A percentile compares a stretch with the other conserved stretches of the same genome.
These are phyloP conservation scores for Dasyornis broadbenti DNA, from an alignment of 2,113 vertebrate species.

Conservation along the genomic window DNA sequence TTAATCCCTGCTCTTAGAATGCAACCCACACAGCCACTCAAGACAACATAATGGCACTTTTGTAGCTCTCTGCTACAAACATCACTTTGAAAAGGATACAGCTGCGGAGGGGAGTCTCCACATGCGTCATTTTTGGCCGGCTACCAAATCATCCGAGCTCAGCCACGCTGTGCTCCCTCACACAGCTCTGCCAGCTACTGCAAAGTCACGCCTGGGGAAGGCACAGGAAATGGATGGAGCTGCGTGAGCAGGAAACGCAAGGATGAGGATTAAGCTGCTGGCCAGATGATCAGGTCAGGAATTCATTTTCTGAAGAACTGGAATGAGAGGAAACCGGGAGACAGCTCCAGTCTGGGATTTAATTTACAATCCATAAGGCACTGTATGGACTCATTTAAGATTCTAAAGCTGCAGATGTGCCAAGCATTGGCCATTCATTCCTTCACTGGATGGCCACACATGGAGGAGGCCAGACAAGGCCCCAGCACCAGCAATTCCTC, in stretches of 20 bases:
- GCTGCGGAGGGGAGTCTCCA: conserved; percentile 57
- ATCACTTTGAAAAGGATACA: conserved; percentile 61
- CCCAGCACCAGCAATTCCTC: neutral
- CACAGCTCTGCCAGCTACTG: conserved; percentile 16
- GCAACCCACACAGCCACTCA: conserved; percentile 54
- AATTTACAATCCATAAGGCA: neutral
- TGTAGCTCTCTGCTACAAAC: conserved; percentile 59
- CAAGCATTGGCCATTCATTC: neutral
- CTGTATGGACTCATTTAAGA: neutral
- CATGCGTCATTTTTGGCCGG: conserved; percentile 44
- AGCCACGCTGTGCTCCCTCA: neutral
- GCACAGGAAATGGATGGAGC: neutral
- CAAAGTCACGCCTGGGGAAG: neutral
- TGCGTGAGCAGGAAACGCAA: neutral
- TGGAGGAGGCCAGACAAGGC: neutral
- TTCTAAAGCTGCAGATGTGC: neutral
- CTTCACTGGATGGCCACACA: neutral
- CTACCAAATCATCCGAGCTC: conserved; percentile 21
- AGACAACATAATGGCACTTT: conserved; percentile 64
- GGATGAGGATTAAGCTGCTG: neutral
- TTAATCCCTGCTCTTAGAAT: conserved; percentile 62
- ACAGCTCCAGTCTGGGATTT: neutral
- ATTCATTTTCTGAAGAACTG: neutral
- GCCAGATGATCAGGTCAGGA: neutral
- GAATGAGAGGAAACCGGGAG: neutral